Evolutionary conservation across 2,888 invertebrate species (phyloP), one percentile per base, ranked within the genome.

Genomic region (Aphodius granarius): DNA sequence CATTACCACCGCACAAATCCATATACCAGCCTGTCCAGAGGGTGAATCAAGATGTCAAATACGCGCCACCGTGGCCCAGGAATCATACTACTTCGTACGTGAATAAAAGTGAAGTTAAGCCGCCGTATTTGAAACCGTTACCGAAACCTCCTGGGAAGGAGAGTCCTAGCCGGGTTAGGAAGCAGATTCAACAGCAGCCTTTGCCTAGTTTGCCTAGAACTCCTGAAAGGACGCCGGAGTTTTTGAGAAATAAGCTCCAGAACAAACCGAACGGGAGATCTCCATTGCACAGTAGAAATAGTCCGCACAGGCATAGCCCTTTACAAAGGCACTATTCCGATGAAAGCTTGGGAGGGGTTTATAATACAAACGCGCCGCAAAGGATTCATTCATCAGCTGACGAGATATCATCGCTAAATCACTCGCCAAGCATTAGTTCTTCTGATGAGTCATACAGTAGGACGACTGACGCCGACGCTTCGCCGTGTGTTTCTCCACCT

Each of bases 401-500:
- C 84, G 95, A 95, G 86, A 91, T 95, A 21, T 94, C 94, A 82
- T 94, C 94, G 0, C 88, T 94, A 9, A 94, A 94, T 73, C 92
- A 94, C 81, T 94, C 94, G 5, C 94, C 95, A 0, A 94, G 94
- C 83, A 92, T 95, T 78, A 94, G 94, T 85, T 95, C 95, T 74
- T 95, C 95, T 0, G 95, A 95, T 83, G 95, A 95, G 86, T 94
- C 94, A 86, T 95, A 94, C 84, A 94, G 94, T 65, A 91, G 94
- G 80, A 94, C 94, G 3, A 94, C 94, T 0, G 94, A 94, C 83
- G 94, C 92, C 23, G 91, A 91, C 78, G 91, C 89, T 13, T 89
- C 89, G 2, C 90, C 89, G 3, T 89, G 89, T 72, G 89, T 89
- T 4, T 89, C 89, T 13, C 88, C 88, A 9, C 87, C 86, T 5